These are phyloP conservation scores for Galeopsomyia nigrocyanea DNA, from an alignment of 2,888 invertebrate genomes.

Conservation along the genomic window DNA sequence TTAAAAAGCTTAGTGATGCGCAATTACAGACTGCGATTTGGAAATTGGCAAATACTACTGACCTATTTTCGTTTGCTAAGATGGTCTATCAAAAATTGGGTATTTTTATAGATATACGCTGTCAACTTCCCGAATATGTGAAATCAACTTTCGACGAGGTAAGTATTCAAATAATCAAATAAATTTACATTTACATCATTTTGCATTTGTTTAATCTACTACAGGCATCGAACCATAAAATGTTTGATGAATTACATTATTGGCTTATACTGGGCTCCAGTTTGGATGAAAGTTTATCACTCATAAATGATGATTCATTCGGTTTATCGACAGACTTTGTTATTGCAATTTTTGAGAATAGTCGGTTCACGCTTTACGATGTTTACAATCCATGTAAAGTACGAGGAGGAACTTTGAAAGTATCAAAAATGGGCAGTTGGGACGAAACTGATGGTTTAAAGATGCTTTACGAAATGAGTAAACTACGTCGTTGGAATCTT, in stretches of 20 bases:
- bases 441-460: conserved; percentile 29
- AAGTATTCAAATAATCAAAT: conserved; percentile 4
- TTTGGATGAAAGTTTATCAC: conserved; percentile 46
- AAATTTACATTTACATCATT: background rate
- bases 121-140: conserved; percentile 22
- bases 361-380: conserved; percentile 51
- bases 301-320: conserved; percentile 53
- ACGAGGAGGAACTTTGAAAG: conserved; percentile 51
- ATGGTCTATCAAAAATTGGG: conserved; percentile 20
- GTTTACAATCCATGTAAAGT: conserved; percentile 55
- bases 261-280: conserved; percentile 54
- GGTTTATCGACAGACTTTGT: conserved; percentile 54
- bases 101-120: conserved; percentile 40
- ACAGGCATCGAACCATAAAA: conserved; percentile 36
- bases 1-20: conserved; percentile 20
- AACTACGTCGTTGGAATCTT: conserved; percentile 47
- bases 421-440: conserved; percentile 53
- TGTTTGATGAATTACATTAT: conserved; percentile 48
- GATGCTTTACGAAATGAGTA: conserved; percentile 28
- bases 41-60: conserved; percentile 16
- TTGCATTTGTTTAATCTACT: background rate
- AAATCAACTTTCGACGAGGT: conserved; percentile 31
- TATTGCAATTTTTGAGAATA: conserved; percentile 47
- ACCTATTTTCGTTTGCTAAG: conserved; percentile 9
- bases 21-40: conserved; percentile 17